A percentile compares a stretch with the other conserved stretches of the same genome.
Evolutionary conservation across 2,888 invertebrate genomes (phyloP).

Genomic region (Eudasyphora cyanicolor): DNA sequence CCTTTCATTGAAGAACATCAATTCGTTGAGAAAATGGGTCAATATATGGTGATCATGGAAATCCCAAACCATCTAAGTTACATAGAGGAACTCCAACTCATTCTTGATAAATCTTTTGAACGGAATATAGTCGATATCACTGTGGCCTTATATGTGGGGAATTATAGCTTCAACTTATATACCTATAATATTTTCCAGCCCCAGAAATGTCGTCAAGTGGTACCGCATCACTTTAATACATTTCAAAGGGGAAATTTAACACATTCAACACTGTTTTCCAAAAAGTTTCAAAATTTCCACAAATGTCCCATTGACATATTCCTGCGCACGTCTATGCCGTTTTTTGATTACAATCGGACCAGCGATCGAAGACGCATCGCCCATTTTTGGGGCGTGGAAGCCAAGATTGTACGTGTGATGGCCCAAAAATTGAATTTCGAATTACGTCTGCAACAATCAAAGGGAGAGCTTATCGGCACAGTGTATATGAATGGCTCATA

Average conservation of each 20-base stretch:
- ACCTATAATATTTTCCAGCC: conserved; percentile 44
- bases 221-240: conserved; percentile 33
- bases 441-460: background rate
- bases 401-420: conserved; percentile 43
- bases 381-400: conserved; percentile 45
- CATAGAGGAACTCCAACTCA: conserved; percentile 3
- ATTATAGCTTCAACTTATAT: conserved; percentile 28
- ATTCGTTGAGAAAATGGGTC: conserved; percentile 25
- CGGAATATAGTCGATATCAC: conserved; percentile 52
- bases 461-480: background rate
- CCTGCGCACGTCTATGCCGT: conserved; percentile 31
- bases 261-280: conserved; percentile 28
- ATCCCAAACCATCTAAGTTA: background rate
- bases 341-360: conserved; percentile 36
- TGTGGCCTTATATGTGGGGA: conserved; percentile 13
- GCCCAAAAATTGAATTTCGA: conserved; percentile 52
- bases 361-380: conserved; percentile 39
- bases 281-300: conserved; percentile 51
- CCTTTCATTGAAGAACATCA: too few relatives aligned
- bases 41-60: conserved; percentile 49
- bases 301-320: conserved; percentile 42
- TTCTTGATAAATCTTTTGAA: conserved; percentile 41
- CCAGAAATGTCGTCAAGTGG: conserved; percentile 32
- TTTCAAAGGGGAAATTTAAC: conserved; percentile 49
- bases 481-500: conserved; percentile 36